Conservation (phyloP, 2,888 invertebrate genomes). For the Molanna angustata region DNA sequence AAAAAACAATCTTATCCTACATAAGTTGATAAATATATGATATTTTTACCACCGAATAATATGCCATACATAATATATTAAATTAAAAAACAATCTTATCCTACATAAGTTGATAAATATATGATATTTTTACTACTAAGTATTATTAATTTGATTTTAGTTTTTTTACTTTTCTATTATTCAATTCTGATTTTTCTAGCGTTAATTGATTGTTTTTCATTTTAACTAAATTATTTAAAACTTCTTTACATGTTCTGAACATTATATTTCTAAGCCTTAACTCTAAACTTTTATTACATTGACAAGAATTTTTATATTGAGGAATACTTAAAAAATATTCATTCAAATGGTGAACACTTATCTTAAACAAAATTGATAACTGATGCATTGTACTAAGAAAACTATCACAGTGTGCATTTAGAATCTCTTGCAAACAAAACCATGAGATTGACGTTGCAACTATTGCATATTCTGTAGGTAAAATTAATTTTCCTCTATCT, state of each 20-base stretch:
- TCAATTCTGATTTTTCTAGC: not conserved
- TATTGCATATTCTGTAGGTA: not conserved
- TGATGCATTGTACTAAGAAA: not conserved
- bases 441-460: not conserved
- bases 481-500: not conserved
- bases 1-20: no score
- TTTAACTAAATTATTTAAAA: constrained; percentile 1
- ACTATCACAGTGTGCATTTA: not conserved
- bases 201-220: not conserved
- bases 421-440: not conserved
- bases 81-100: no score
- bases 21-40: no score
- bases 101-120: no score
- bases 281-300: not conserved
- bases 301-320: not conserved
- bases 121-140: no score
- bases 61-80: no score
- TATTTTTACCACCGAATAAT: no score
- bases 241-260: not conserved
- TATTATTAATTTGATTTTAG: no score
- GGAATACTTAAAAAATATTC: no score
- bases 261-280: not conserved
- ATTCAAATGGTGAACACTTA: no score
- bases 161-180: constrained; percentile 4
- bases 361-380: not conserved